Conservation (phyloP, 2,113 vertebrate species). For the Antigone vipio region DNA sequence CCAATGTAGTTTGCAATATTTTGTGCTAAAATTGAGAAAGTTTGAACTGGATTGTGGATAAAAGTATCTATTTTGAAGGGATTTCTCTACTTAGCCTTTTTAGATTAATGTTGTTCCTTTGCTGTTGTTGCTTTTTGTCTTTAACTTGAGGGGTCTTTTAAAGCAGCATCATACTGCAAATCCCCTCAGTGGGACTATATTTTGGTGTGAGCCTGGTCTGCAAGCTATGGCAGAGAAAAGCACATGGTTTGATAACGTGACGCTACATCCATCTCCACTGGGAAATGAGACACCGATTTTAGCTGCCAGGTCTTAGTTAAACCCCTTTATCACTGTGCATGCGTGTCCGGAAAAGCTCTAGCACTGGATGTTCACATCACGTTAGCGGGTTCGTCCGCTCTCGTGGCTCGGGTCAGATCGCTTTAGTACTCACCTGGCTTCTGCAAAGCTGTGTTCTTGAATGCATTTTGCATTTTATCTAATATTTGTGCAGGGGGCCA, state of each 20-base stretch:
- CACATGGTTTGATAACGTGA: background rate
- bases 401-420: fast-evolving
- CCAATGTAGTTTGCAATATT: background rate
- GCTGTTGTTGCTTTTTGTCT: background rate
- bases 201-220: background rate
- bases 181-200: background rate
- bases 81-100: background rate
- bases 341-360: background rate
- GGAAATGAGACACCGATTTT: background rate
- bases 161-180: background rate
- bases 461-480: fast-evolving
- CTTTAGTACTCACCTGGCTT: background rate
- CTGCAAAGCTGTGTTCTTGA: background rate
- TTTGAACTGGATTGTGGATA: background rate
- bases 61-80: background rate
- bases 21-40: background rate
- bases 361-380: background rate
- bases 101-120: background rate
- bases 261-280: background rate
- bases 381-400: background rate
- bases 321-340: fast-evolving
- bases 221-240: background rate
- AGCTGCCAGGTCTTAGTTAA: background rate
- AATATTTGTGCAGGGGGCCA: background rate
- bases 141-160: background rate